Evolutionary conservation across 1,140 invertebrate genomes (phyloP), one percentile per base, ranked within the genome.

Genomic region (Saccostrea cuccullata): DNA sequence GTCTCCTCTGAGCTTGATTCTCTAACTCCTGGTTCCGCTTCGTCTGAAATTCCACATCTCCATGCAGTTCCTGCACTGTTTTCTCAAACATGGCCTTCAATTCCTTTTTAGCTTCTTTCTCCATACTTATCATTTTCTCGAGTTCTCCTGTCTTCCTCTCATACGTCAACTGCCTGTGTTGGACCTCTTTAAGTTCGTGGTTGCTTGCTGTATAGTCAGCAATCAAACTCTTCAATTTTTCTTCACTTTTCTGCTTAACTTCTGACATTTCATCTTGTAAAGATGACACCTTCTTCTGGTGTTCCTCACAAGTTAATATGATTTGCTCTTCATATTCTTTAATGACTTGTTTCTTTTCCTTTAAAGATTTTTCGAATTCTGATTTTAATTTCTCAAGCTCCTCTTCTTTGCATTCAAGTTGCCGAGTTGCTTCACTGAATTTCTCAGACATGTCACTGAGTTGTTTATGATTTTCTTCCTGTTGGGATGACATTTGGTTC

Each of bases 111-210:
- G 73, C 87, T 58, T 40, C 13, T 30, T 36, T 30, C 55, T 90
- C 89, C 73, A 55, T n/a, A 6, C 84, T 56, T 8, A 26, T 55
- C 12, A 17, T 13, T 5, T 87, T 64, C 23, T 88, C 77, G 0
- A 88, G 67, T n/a, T 89, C 77, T 36, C 30, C 30, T 40, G 84
- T 88, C 5, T 64, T 88, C 36, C 77, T 58, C 26, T 88, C 84
- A 5, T 58, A 40, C 15, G 73, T 17, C 40, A 40, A n/a, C 12
- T 85, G 82, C 30, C 47, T 64, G 3, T 58, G n/a, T 5, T 55
- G 30, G 36, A 82, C 87, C 60, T 90, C 58, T n/a, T 85, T 60
- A 3, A 87, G 88, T 23, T 85, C 70, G 20, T 85, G 64, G 15
- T 73, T 87, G 23, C 26, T 85, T 58, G 77, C 55, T 20, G 85